phyloP scores from a whole-genome alignment of 1,140 invertebrate species.

The Samia ricini region DNA sequence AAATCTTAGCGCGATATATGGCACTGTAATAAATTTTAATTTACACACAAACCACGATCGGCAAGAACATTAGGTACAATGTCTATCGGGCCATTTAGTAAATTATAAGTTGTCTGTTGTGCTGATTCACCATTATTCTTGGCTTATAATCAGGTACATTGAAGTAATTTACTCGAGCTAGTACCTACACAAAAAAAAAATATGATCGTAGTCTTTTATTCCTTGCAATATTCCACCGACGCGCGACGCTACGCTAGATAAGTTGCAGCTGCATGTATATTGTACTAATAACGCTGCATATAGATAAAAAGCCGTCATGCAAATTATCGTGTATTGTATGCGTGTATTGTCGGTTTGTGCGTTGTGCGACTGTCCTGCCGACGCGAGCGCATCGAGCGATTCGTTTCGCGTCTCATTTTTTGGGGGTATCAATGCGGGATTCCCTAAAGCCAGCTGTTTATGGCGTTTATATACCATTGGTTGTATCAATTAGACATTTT shows the following conservation, averaged over 20 bases:
- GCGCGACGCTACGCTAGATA: background rate
- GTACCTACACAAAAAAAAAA: no score
- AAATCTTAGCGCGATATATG: no score
- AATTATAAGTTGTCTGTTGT: background rate
- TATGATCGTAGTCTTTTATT: background rate
- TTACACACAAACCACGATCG: no score
- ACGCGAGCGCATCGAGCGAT: constrained; percentile 46
- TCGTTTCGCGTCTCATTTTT: constrained; percentile 62
- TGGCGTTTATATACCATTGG: constrained; percentile 9
- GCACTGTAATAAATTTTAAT: no score
- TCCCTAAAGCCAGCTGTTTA: constrained; percentile 53
- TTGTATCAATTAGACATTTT: background rate
- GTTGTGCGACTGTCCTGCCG: constrained; percentile 57
- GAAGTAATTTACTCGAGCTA: background rate
- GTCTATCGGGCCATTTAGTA: no score
- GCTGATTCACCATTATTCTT: background rate
- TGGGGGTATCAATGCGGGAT: constrained; percentile 47
- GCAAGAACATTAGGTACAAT: no score
- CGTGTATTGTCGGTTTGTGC: constrained; percentile 47
- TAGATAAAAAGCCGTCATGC: constrained; percentile 73
- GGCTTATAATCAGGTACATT: background rate
- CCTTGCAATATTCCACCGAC: background rate
- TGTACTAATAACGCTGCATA: constrained; percentile 47
- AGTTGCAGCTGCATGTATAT: constrained; percentile 49
- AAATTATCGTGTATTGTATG: constrained; percentile 71